Base-by-base conservation (phyloP, 2,113 vertebrate genomes). In the Cygnus atratus region DNA sequence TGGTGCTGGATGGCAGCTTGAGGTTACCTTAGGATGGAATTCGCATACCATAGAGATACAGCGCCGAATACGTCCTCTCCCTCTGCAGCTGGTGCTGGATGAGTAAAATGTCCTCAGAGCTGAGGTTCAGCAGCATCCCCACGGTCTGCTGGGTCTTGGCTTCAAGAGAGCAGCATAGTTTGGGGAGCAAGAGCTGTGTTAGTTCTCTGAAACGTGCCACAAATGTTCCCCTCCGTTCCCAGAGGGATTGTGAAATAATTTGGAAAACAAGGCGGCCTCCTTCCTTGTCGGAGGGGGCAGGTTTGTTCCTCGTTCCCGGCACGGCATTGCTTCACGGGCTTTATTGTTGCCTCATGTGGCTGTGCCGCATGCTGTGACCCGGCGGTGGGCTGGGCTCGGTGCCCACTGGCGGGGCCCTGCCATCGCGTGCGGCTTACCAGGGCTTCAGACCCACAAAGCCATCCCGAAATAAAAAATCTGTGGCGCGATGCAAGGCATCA, bases 1-100 rank as follows among this genome's bases (percentile, higher is more conserved):
- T 33, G 25, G 65, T 55, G 29, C 21, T 25, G 26, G 0, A 0
- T 0, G 1, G 11, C 21, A 74, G 31, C 11, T 70, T 46, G 5
- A 57, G 37, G 58, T 50, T 58, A 8, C 37, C 67, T 54, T 17
- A 63, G 63, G 61, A 11, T 59, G 59, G 41, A 50, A 72, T 81
- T 92, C 59, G 4, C 94, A 0, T 95, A 96, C 96, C 94, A 0
- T 96, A 97, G 39, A 96, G 92, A 86, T 97, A 96, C 46, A 96
- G 88, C 13, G 90, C 96, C 50, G 50, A 21, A 7, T 96, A 95
- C 0, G 1, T 90, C 88, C 79, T 96, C 54, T 95, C 90, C 55
- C 6, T 67, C 59, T 96, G 85, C 75, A 94, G 57, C 4, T 95
- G 71, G 63, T 95, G 85, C 68, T 96, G 95, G 76, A 97, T 12